Base-by-base conservation (phyloP, 2,797 vertebrate species). In the Nyctalus aviator region DNA sequence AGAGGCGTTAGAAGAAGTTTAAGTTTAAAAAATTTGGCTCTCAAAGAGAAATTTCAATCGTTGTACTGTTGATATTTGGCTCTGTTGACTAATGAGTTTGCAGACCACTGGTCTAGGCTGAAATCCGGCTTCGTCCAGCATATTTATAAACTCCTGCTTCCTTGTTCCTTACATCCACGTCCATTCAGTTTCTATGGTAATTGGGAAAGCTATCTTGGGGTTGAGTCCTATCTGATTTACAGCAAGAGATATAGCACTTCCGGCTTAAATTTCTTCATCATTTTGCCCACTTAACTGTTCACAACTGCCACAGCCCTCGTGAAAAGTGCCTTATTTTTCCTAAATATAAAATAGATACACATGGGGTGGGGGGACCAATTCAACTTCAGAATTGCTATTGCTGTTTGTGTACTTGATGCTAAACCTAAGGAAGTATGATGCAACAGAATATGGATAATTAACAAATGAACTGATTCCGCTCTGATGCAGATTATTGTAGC, bases 231-330 rank as follows among this genome's bases (percentile, higher is more conserved):
- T 30, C 37, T 81, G 25, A 8, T 57, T 90, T 41, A 23, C 3
- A 27, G 46, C 35, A 55, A 44, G 50, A 88, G 10, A 71, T 18
- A 17, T 4, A 75, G 44, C 46, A 41, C 27, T 69, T 53, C 41
- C 8, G 30, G 8, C 53, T 72, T 53, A 57, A 76, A 57, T 92
- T 21, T 53, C 78, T 77, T 81, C 59, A 20, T 64, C 8, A 48
- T 84, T 53, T 78, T 37, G 21, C 64, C 75, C 76, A 85, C 96
- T 89, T 23, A 30, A 6, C 17, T 64, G 35, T 81, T 93, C 8
- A 21, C 14, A 35, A 12, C 48, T 50, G 41, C n/a, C n/a, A 46
- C 3, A 46, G 44, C 17, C 30, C 48, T 86, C 23, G 18, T 46
- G 27, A 72, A 73, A 85, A 79, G 5, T 32, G 25, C 66, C 66